These are phyloP conservation scores for Ruditapes philippinarum DNA, from an alignment of 1,140 invertebrate species.

Conservation along the genomic window DNA sequence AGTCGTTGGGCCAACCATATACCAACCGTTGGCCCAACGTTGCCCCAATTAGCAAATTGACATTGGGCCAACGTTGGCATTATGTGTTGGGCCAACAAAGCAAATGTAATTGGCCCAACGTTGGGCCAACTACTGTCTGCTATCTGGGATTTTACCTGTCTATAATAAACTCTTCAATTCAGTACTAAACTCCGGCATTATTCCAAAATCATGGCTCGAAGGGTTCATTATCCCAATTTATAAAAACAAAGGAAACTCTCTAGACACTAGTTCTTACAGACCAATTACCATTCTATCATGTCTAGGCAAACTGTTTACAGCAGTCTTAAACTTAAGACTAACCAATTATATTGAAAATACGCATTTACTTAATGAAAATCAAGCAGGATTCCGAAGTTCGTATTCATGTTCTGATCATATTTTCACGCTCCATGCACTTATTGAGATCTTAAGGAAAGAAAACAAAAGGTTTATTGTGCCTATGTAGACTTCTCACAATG, in stretches of 20 bases:
- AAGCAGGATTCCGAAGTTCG: conserved; percentile 23
- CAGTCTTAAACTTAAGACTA: background rate
- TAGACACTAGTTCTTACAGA: background rate
- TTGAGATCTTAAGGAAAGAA: conserved; percentile 6
- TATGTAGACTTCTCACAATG: conserved; percentile 18
- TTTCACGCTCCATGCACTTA: conserved; percentile 14
- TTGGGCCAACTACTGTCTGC: too few species aligned
- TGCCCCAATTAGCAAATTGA: too few species aligned
- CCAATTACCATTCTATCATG: conserved; percentile 63
- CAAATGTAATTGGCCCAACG: too few species aligned
- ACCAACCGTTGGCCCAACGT: too few species aligned
- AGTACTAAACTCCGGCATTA: conserved; percentile 1
- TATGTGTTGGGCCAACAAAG: too few species aligned
- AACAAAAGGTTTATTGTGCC: conserved; percentile 48
- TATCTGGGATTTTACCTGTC: background rate
- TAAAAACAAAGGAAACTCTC: conserved; percentile 67
- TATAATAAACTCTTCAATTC: conserved; percentile 37
- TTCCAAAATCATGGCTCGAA: conserved; percentile 20
- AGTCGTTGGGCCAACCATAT: too few species aligned
- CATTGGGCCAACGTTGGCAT: too few species aligned
- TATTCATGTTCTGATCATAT: conserved; percentile 25
- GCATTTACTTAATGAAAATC: conserved; percentile 38
- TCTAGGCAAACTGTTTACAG: conserved; percentile 27
- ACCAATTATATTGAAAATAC: conserved; percentile 7
- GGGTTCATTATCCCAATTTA: conserved; percentile 44